A percentile compares a stretch with the other conserved stretches of the same genome.
Conservation (phyloP, 2,888 invertebrate genomes). For the Cynaeus angustus region DNA sequence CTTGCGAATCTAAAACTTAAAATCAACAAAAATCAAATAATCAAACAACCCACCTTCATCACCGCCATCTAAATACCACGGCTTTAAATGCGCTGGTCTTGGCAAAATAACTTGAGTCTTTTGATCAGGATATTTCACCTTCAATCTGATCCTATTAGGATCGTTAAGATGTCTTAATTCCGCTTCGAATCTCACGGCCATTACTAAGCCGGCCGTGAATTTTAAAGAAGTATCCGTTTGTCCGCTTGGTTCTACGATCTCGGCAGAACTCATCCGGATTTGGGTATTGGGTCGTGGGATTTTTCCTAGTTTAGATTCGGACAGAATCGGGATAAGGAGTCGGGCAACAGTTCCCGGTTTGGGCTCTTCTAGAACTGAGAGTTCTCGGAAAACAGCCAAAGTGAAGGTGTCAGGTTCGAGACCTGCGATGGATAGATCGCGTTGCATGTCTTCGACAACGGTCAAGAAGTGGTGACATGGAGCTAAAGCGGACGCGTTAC, state of each 20-base stretch:
- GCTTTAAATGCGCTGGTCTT: constrained; percentile 83
- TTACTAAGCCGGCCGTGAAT: constrained; percentile 93
- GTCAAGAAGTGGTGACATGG: constrained; percentile 84
- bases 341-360: constrained; percentile 90
- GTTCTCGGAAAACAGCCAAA: constrained; percentile 83
- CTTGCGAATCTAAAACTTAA: constrained; percentile 19
- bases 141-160: constrained; percentile 83
- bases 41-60: constrained; percentile 20
- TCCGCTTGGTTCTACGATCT: constrained; percentile 88
- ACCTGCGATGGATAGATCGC: constrained; percentile 71
- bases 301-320: constrained; percentile 78
- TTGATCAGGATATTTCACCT: constrained; percentile 94
- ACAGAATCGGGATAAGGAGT: constrained; percentile 84
- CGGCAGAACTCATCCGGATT: constrained; percentile 87
- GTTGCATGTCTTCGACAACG: constrained; percentile 75
- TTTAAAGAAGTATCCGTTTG: constrained; percentile 88
- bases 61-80: constrained; percentile 74
- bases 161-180: constrained; percentile 87
- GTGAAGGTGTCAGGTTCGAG: constrained; percentile 87
- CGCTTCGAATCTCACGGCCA: constrained; percentile 90
- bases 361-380: constrained; percentile 85
- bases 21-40: constrained; percentile 24
- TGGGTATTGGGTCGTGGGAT: constrained; percentile 81
- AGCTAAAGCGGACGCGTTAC: constrained; percentile 83
- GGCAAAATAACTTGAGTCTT: constrained; percentile 89